phyloP scores from a whole-genome alignment of 2,113 vertebrate genomes.

The Mirza zaza region DNA sequence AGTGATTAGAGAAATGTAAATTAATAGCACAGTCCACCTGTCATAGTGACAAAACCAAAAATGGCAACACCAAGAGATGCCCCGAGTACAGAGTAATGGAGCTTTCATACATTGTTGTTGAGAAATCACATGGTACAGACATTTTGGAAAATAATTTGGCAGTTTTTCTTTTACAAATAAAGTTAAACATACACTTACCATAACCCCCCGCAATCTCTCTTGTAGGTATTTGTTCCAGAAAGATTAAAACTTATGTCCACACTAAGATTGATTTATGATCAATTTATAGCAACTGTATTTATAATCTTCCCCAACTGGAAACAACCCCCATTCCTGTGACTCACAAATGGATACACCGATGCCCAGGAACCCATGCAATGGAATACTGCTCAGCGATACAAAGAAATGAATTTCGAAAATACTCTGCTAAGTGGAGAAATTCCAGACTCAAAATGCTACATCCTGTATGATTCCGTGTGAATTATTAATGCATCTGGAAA shows the following conservation, averaged over 20 bases:
- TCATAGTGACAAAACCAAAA: not conserved
- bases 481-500: not conserved
- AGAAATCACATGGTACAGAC: too few species aligned
- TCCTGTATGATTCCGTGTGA: not conserved
- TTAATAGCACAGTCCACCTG: too few species aligned
- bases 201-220: not conserved
- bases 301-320: not conserved
- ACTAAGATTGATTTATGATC: not conserved
- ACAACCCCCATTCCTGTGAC: not conserved
- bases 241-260: not conserved
- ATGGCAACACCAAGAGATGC: too few species aligned
- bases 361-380: too few species aligned
- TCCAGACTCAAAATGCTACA: too few species aligned
- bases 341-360: too few species aligned
- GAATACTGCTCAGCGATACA: not conserved
- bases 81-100: not conserved
- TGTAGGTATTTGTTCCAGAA: not conserved
- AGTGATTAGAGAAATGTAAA: not conserved
- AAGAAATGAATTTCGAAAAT: not conserved
- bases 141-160: not conserved
- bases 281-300: not conserved
- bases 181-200: not conserved
- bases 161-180: not conserved
- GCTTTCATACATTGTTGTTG: too few species aligned
- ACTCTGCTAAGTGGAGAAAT: too few species aligned